Conservation (phyloP, 1,140 invertebrate species). For the Dufourea novaeangliae region DNA sequence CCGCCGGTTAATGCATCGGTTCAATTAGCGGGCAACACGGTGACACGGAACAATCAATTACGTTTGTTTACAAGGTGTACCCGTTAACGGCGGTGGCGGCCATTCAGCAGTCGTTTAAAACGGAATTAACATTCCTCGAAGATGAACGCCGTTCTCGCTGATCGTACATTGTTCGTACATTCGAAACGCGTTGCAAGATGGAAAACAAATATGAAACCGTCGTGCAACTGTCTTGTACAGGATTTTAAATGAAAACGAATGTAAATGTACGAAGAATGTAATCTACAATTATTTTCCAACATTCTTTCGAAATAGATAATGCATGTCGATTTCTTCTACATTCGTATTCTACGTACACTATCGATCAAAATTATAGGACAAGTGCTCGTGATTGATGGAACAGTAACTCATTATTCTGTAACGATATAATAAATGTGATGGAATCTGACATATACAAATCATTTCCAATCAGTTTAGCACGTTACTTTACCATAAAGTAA, state of each 20-base stretch:
- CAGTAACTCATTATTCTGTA: no score
- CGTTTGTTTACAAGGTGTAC: constrained; percentile 67
- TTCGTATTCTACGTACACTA: no score
- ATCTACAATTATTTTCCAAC: no score
- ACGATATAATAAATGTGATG: no score
- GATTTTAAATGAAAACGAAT: not conserved
- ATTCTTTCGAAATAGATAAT: no score
- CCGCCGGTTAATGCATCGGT: constrained; percentile 60
- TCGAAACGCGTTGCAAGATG: constrained; percentile 12
- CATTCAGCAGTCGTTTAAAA: constrained; percentile 57
- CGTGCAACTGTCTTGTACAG: constrained; percentile 4
- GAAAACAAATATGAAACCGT: constrained; percentile 15
- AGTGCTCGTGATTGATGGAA: no score
- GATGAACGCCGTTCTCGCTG: constrained; percentile 45
- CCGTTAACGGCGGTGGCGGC: constrained; percentile 52
- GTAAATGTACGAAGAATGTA: no score
- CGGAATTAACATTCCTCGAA: constrained; percentile 61
- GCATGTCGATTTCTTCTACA: no score
- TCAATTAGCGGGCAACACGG: constrained; percentile 58
- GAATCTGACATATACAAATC: no score
- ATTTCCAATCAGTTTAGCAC: no score
- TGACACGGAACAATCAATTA: constrained; percentile 67
- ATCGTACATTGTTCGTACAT: constrained; percentile 38
- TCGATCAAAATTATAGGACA: no score
- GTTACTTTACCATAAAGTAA: no score